Evolutionary conservation across 1,140 invertebrate genomes (phyloP).

Genomic region (Steinernema khuongi): DNA sequence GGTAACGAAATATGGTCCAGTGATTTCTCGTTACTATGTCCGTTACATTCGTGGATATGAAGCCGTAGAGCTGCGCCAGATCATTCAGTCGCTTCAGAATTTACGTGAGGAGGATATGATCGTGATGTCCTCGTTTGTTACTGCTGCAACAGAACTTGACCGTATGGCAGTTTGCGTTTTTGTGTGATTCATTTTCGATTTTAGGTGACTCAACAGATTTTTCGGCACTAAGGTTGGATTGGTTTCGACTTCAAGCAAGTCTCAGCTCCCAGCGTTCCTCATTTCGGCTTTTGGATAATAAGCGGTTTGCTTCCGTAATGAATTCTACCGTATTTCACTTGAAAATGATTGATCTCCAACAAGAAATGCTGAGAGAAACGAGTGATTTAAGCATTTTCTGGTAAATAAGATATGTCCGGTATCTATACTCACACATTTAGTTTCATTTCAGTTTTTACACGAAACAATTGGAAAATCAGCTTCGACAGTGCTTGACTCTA

Average conservation of each 20-base stretch:
- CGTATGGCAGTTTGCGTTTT: background rate
- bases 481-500: constrained; percentile 43
- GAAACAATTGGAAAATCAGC: constrained; percentile 46
- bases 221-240: constrained; percentile 84
- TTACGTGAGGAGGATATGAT: background rate
- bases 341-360: constrained; percentile 90
- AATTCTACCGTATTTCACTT: constrained; percentile 95
- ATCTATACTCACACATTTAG: background rate
- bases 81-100: constrained; percentile 61
- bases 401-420: constrained; percentile 13
- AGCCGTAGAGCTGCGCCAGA: constrained; percentile 80
- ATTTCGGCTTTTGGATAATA: constrained; percentile 70
- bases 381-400: constrained; percentile 5
- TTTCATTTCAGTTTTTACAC: constrained; percentile 49
- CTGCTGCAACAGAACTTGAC: background rate
- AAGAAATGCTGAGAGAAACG: constrained; percentile 21
- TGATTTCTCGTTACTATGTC: constrained; percentile 94
- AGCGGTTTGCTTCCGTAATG: constrained; percentile 79
- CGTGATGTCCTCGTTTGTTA: background rate
- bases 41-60: constrained; percentile 91
- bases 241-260: constrained; percentile 79
- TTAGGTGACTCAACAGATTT: constrained; percentile 60
- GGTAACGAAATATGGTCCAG: constrained; percentile 73
- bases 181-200: constrained; percentile 15
- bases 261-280: constrained; percentile 33